Evolutionary conservation across 2,797 vertebrate species (phyloP).

Genomic region (Orientallactaga sibirica): DNA sequence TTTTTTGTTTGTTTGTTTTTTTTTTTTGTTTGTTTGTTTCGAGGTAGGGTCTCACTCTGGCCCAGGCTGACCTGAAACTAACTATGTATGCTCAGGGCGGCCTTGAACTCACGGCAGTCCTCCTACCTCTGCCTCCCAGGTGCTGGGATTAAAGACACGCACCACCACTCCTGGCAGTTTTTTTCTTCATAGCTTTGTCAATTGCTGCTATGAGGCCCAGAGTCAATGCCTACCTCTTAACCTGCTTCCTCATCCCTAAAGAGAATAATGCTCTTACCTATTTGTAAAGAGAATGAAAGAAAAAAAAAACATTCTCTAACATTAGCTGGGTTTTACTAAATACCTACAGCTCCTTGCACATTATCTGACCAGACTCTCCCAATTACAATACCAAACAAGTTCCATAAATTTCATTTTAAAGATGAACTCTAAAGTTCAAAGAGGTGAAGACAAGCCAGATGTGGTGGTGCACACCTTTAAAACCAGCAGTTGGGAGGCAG

Average conservation of each 20-base stretch:
- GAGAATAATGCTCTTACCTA: background rate
- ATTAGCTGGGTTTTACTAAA: background rate
- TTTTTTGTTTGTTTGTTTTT: background rate
- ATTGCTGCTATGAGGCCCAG: background rate
- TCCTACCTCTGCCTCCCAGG: too few relatives aligned
- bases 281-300: background rate
- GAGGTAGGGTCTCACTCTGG: too few relatives aligned
- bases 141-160: too few relatives aligned
- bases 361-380: background rate
- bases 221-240: background rate
- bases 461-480: too few relatives aligned
- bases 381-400: background rate
- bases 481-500: too few relatives aligned
- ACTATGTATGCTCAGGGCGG: too few relatives aligned
- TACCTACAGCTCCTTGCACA: background rate
- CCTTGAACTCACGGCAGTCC: too few relatives aligned
- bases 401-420: background rate
- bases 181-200: background rate
- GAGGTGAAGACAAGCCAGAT: background rate
- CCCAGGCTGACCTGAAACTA: too few relatives aligned
- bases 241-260: conserved; percentile 1
- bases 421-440: background rate
- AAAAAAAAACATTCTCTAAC: background rate
- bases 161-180: too few relatives aligned
- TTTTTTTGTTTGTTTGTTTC: too few relatives aligned